Base-by-base conservation (phyloP, 2,113 vertebrate species). In the Thamnophis sirtalis region DNA sequence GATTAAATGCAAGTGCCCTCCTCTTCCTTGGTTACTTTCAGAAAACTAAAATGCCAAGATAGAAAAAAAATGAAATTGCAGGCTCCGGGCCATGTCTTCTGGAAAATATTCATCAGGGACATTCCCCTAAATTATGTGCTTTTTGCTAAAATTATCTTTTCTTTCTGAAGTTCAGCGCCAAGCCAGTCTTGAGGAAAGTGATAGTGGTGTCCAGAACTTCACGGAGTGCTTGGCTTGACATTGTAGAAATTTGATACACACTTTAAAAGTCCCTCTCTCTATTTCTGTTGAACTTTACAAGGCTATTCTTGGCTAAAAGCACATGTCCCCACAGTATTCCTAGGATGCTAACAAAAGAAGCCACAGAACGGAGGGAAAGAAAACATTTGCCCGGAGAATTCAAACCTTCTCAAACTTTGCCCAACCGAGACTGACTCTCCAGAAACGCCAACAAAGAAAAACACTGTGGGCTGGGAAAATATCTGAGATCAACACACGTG, bases 241-340 rank as follows among this genome's bases (percentile, higher is more conserved):
- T 92, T 95, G 91, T 93, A 93, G 94, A 96, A 96, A 95, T 92
- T 84, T 8, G 93, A 94, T 93, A n/a, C 3, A 95, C 88, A 55
- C 84, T 92, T 92, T 21, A 84, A 84, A 84, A 49, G 28, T 93
- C 21, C 73, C 93, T 92, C 84, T 93, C 91, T 93, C 92, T 97
- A 28, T 96, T 94, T 96, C 95, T 94, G 92, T 95, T 93, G 94
- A 95, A 94, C 48, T 60, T 48, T 60, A 21, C 90, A 87, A 86
- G 54, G 94, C 94, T 94, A 86, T 84, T 94, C 94, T 91, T 94
- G 68, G 94, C 68, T 85, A 91, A 96, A 88, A 73, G 73, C 92
- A 93, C 92, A 91, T 58, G 91, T 48, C 92, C 87, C 54, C 68
- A 93, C 86, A 91, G 38, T 91, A 91, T 87, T 93, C 68, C 93